phyloP scores from a whole-genome alignment of 2,113 vertebrate genomes.

The Carettochelys insculpta region DNA sequence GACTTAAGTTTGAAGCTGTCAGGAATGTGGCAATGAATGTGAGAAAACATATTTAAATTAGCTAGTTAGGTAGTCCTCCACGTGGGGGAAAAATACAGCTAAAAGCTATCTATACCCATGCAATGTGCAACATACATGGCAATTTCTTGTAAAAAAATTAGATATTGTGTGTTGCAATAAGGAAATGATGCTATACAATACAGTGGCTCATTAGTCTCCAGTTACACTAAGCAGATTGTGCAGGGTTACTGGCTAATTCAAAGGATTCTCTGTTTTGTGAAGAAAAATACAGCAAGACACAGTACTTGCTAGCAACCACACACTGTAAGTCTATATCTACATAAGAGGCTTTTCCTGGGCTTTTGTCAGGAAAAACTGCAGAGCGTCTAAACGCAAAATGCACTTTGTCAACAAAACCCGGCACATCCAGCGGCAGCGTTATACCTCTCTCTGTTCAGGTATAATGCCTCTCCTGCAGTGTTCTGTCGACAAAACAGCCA shows the following conservation, averaged over 20 bases:
- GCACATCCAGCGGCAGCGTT: no score
- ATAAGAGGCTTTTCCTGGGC: no score
- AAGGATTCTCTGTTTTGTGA: neutral
- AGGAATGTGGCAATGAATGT: neutral
- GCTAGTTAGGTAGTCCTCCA: neutral
- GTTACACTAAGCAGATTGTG: neutral
- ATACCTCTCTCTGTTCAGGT: no score
- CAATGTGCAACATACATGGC: neutral
- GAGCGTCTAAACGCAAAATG: no score
- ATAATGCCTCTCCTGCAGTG: no score
- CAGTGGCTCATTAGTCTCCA: rapidly evolving
- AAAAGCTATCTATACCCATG: neutral
- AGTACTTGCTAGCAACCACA: neutral
- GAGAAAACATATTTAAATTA: neutral
- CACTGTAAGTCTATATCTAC: no score
- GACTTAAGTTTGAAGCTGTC: neutral
- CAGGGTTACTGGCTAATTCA: neutral
- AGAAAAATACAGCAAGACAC: neutral
- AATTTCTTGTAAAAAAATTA: neutral
- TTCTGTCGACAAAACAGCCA: no score
- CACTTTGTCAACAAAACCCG: no score
- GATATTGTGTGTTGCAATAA: neutral
- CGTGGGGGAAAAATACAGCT: neutral
- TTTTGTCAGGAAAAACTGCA: no score
- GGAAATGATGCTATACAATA: neutral